phyloP scores from a whole-genome alignment of 2,797 vertebrate species.

The Mus minutoides region DNA sequence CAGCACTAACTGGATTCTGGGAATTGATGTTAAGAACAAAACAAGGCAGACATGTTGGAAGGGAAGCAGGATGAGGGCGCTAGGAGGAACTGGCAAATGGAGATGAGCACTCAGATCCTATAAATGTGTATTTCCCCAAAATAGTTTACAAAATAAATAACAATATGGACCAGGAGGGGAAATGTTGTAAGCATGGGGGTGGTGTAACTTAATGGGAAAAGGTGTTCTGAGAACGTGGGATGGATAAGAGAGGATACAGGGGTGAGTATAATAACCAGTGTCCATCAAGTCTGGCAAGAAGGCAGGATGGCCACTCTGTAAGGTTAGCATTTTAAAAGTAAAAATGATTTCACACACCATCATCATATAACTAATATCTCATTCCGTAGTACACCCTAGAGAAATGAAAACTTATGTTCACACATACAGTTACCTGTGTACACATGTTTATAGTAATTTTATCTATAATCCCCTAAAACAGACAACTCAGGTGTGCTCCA shows the following conservation, averaged over 20 bases:
- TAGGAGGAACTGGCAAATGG: neutral
- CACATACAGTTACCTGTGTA: neutral
- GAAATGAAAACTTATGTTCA: constrained; percentile 7
- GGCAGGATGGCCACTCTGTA: neutral
- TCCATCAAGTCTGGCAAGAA: neutral
- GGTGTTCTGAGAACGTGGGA: neutral
- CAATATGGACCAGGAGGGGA: neutral
- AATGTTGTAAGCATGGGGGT: neutral
- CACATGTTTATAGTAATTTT: neutral
- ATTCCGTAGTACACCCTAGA: neutral
- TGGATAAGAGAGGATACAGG: neutral
- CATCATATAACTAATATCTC: neutral
- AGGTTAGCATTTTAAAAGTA: neutral
- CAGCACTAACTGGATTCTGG: neutral
- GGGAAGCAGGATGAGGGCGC: neutral
- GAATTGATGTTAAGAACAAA: neutral
- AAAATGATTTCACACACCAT: constrained; percentile 16
- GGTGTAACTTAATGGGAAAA: neutral
- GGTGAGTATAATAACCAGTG: neutral
- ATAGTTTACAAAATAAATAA: neutral
- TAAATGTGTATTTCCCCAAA: neutral
- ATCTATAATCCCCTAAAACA: neutral
- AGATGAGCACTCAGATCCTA: neutral
- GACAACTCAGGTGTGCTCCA: constrained; percentile 25
- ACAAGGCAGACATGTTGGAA: neutral